Evolutionary conservation across 1,140 invertebrate genomes (phyloP).

Genomic region (Planococcus citri): DNA sequence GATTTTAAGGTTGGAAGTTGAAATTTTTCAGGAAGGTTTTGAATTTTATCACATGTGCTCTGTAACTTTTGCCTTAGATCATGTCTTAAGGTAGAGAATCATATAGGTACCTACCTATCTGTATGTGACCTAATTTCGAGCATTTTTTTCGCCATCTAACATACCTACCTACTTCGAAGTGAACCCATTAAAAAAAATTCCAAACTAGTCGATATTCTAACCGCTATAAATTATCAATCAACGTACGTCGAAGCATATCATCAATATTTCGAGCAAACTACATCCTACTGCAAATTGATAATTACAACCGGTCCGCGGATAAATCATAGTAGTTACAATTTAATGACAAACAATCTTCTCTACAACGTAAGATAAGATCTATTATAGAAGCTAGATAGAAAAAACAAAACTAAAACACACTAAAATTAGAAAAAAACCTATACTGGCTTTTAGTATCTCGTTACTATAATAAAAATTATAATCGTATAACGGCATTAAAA

Average conservation of each 20-base stretch:
- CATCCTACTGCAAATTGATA: neutral
- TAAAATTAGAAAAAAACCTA: neutral
- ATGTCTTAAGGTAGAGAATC: too few species aligned
- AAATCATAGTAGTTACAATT: slow-evolving; percentile 3
- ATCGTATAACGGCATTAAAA: neutral
- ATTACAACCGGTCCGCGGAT: neutral
- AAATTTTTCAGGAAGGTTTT: too few species aligned
- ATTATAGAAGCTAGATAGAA: neutral
- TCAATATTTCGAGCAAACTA: neutral
- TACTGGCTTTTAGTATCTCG: neutral
- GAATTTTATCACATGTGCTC: too few species aligned
- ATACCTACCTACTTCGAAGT: too few species aligned
- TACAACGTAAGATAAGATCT: neutral
- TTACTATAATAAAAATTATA: neutral
- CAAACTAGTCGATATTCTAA: neutral
- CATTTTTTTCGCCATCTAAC: too few species aligned
- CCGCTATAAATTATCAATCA: slow-evolving; percentile 7
- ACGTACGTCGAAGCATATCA: neutral
- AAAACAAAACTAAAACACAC: neutral
- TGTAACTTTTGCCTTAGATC: too few species aligned
- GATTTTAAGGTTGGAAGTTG: too few species aligned
- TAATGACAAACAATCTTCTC: neutral
- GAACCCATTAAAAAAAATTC: too few species aligned
- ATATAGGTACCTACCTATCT: too few species aligned
- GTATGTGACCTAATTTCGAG: too few species aligned